Conservation (phyloP, 1,140 invertebrate genomes). For the Orchesella cincta region DNA sequence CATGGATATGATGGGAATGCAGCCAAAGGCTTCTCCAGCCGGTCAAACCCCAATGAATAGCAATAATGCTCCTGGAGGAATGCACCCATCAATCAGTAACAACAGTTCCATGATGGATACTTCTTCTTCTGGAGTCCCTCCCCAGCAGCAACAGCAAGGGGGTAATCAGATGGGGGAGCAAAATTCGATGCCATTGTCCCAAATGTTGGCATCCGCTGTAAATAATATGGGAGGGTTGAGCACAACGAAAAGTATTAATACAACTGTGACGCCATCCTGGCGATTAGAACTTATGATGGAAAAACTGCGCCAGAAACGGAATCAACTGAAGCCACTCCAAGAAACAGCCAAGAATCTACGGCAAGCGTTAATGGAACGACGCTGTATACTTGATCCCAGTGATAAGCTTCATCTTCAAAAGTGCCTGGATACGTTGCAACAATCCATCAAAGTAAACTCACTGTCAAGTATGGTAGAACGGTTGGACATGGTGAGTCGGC, state of each 20-base stretch:
- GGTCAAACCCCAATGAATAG: not conserved
- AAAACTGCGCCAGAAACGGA: conserved; percentile 75
- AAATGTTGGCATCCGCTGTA: not conserved
- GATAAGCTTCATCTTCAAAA: conserved; percentile 83
- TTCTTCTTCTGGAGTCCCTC: not conserved
- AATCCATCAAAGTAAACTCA: conserved; percentile 89
- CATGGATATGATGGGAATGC: not conserved
- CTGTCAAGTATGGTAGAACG: conserved; percentile 88
- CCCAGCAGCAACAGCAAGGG: not conserved
- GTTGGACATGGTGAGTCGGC: conserved; percentile 72
- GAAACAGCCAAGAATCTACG: conserved; percentile 83
- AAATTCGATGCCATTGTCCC: not conserved
- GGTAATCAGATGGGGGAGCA: not conserved
- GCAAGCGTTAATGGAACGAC: conserved; percentile 80
- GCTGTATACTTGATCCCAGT: conserved; percentile 75
- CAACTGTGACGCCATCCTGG: conserved; percentile 51
- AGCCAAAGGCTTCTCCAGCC: not conserved
- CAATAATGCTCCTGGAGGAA: not conserved
- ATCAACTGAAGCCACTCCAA: conserved; percentile 73
- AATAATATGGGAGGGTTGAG: not conserved
- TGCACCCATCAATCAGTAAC: not conserved
- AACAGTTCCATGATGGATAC: not conserved
- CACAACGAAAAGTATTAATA: conserved; percentile 34
- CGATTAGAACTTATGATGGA: conserved; percentile 81
- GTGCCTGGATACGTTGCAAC: conserved; percentile 87